Percentiles rank a stretch among this genome's conserved stretches.
phyloP scores from a whole-genome alignment of 2,797 vertebrate genomes.

The Gymnothorax reevesii region DNA sequence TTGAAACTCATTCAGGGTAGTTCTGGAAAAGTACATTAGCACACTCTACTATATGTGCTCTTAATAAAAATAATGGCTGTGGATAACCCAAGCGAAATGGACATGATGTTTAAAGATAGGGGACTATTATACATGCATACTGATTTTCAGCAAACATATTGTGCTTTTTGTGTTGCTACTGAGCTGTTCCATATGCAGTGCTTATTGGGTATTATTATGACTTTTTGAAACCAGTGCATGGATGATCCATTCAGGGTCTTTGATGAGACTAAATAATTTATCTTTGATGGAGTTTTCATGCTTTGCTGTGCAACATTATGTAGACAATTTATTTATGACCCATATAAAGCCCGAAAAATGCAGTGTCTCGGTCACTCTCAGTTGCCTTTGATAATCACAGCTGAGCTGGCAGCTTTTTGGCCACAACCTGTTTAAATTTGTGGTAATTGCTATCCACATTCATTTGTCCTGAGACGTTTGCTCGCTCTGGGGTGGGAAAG shows the following conservation, averaged over 20 bases:
- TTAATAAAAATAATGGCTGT: conserved; percentile 23
- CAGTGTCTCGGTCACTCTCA: neutral
- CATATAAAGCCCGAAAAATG: neutral
- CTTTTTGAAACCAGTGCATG: conserved; percentile 18
- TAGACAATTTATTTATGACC: neutral
- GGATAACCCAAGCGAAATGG: conserved; percentile 9
- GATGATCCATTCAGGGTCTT: conserved; percentile 6
- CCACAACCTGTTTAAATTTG: neutral
- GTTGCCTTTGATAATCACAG: neutral
- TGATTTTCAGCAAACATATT: conserved; percentile 8
- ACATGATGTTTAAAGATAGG: conserved; percentile 25
- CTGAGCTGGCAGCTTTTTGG: too few species aligned
- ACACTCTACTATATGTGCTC: neutral
- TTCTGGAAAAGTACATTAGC: conserved; percentile 24
- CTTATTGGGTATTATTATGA: conserved; percentile 57
- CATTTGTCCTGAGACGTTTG: neutral
- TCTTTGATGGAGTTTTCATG: conserved; percentile 40
- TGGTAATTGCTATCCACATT: neutral
- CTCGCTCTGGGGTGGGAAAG: neutral
- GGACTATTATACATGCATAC: conserved; percentile 16
- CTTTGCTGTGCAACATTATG: conserved; percentile 37
- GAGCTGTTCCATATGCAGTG: conserved; percentile 56
- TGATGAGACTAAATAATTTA: conserved; percentile 48
- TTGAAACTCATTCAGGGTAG: conserved; percentile 18
- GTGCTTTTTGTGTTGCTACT: neutral